phyloP scores from a whole-genome alignment of 2,797 vertebrate species.

The Moxostoma hubbsi region DNA sequence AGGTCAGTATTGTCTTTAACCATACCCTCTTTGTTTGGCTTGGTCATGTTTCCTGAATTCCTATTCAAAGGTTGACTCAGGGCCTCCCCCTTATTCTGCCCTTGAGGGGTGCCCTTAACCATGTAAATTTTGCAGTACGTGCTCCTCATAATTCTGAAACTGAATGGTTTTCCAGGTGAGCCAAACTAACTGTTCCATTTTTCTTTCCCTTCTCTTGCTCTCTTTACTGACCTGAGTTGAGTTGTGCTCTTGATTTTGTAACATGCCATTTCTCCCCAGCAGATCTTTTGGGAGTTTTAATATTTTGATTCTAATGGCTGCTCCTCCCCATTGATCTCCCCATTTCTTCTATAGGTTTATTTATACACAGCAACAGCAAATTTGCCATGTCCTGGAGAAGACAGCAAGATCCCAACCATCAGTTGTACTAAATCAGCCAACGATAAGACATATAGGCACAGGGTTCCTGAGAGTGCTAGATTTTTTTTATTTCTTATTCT shows the following conservation, averaged over 20 bases:
- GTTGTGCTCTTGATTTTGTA: not conserved
- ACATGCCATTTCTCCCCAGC: conserved; percentile 60
- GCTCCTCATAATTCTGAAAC: conserved; percentile 73
- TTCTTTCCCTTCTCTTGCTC: conserved; percentile 72
- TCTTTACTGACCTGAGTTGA: conserved; percentile 59
- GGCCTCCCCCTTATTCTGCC: conserved; percentile 50
- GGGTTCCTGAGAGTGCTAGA: conserved; percentile 24
- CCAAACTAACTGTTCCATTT: conserved; percentile 58
- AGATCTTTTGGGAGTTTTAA: conserved; percentile 35
- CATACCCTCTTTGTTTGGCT: not conserved
- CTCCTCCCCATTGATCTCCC: conserved; percentile 95
- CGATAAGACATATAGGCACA: conserved; percentile 81
- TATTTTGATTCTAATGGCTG: conserved; percentile 83
- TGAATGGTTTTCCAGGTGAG: conserved; percentile 85
- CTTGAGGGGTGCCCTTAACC: conserved; percentile 32
- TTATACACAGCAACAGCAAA: conserved; percentile 92
- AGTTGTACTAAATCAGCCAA: conserved; percentile 96
- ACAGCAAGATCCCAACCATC: conserved; percentile 82
- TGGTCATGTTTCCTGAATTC: conserved; percentile 50
- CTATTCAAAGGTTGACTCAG: conserved; percentile 15
- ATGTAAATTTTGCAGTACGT: conserved; percentile 48
- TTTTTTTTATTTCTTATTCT: not conserved
- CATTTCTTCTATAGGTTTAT: conserved; percentile 99
- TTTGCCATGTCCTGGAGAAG: conserved; percentile 93
- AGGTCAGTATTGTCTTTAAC: conserved; percentile 85